Percentiles rank a stretch among this genome's conserved stretches.
Evolutionary conservation across 2,797 vertebrate genomes (phyloP).

Genomic region (Phoebastria nigripes): DNA sequence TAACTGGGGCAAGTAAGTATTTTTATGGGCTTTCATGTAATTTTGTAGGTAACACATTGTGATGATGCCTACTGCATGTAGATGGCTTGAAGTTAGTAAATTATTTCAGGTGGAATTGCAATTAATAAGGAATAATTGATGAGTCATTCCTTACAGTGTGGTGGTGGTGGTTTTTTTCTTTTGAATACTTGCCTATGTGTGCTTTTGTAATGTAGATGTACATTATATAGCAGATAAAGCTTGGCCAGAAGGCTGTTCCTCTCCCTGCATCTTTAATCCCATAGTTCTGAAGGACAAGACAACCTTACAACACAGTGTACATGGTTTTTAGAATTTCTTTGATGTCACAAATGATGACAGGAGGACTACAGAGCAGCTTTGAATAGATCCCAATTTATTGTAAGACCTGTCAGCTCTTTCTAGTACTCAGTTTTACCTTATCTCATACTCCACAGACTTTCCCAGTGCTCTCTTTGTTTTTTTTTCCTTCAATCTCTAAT

Average conservation of each 20-base stretch:
- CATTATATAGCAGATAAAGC: background rate
- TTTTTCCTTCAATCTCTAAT: background rate
- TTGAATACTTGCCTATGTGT: background rate
- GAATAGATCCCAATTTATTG: background rate
- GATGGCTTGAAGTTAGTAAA: background rate
- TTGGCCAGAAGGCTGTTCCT: background rate
- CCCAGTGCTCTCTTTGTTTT: background rate
- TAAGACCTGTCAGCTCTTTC: background rate
- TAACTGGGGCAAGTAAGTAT: background rate
- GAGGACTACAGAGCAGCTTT: background rate
- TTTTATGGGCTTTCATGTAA: background rate
- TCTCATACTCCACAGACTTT: background rate
- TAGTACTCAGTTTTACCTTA: background rate
- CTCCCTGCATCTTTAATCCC: background rate
- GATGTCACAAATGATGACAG: background rate
- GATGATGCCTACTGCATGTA: background rate
- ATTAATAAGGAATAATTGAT: background rate
- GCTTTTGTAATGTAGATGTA: background rate
- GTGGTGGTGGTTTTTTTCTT: rapidly evolving
- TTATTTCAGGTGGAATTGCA: background rate
- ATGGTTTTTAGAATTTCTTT: background rate
- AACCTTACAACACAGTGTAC: background rate
- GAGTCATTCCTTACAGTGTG: background rate
- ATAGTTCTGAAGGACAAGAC: background rate
- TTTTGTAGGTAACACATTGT: background rate